These are phyloP conservation scores for Nesogale talazaci DNA, from an alignment of 2,113 vertebrate genomes.

Conservation along the genomic window DNA sequence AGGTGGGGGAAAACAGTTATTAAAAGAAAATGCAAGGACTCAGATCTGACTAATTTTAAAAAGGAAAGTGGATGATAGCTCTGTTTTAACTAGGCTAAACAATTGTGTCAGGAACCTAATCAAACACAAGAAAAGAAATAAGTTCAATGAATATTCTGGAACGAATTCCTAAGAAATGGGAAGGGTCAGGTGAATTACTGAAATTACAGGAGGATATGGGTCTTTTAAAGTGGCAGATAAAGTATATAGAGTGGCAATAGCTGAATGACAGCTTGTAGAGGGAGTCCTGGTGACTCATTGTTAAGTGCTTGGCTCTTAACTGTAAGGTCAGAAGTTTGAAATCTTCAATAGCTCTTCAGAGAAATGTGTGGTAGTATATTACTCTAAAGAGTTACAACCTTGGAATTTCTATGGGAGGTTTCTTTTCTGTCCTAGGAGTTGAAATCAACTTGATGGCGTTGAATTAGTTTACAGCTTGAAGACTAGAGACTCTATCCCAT, in stretches of 20 bases:
- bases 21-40: background rate
- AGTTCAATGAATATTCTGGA: background rate
- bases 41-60: background rate
- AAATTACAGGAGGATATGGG: background rate
- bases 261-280: background rate
- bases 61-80: background rate
- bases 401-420: too few species aligned
- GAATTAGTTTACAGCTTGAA: background rate
- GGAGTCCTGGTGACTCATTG: background rate
- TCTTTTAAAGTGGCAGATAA: background rate
- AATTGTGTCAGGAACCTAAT: background rate
- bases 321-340: too few species aligned
- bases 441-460: too few species aligned
- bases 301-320: too few species aligned
- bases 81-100: constrained; percentile 12
- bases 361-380: too few species aligned
- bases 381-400: too few species aligned
- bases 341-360: too few species aligned
- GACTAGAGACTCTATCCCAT: background rate
- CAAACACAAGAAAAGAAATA: background rate
- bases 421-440: too few species aligned
- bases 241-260: background rate
- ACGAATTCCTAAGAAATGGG: background rate
- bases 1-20: constrained; percentile 26
- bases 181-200: background rate